Base-by-base conservation (phyloP, 2,888 invertebrate species). In the Coronaproctus castanopsis region DNA sequence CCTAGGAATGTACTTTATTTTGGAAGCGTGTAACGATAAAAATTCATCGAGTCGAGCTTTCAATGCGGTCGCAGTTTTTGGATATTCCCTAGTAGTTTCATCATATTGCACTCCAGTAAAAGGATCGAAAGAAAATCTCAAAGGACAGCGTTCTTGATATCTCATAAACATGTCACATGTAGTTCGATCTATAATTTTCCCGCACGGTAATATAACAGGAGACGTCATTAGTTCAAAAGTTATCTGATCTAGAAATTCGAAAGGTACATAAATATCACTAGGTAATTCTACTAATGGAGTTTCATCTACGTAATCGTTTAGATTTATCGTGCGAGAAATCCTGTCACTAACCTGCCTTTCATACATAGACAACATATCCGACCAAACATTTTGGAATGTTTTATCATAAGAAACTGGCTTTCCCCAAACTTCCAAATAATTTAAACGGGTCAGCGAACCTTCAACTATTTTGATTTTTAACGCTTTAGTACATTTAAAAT, bases 181-280 rank as follows among this genome's bases (percentile, higher is more conserved):
- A 5, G 36, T 36, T 14, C 14, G 36, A 71, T 88, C 87, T 14
- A 87, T 76, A 24, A 80, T 77, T 67, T 85, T 82, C 1, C 87
- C 87, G 67, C 81, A 80, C 0, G 87, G 87, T 61, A 88, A 70
- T 24, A 83, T 76, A 67, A 86, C 78, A 2, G 87, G 87, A 64
- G 82, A 74, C 19, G 77, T 75, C 85, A 88, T 87, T 55, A 87
- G 72, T 67, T 85, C 82, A 72, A 74, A 82, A 2, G 87, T 86
- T 62, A 87, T 77, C 36, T 80, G 77, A 70, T 87, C 87, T 52
- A 83, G 70, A 70, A 84, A 87, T 62, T 85, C 83, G 61, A 83
- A 81, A 2, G 86, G 86, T 64, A 83, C 73, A 59, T 70, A 8
- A 36, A 5, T 36, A 36, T 5, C 14, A 14, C 14, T 14, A 36